Evolutionary conservation across 2,888 invertebrate species (phyloP), one percentile per base, ranked within the genome.

Genomic region (Lathronympha strigana): DNA sequence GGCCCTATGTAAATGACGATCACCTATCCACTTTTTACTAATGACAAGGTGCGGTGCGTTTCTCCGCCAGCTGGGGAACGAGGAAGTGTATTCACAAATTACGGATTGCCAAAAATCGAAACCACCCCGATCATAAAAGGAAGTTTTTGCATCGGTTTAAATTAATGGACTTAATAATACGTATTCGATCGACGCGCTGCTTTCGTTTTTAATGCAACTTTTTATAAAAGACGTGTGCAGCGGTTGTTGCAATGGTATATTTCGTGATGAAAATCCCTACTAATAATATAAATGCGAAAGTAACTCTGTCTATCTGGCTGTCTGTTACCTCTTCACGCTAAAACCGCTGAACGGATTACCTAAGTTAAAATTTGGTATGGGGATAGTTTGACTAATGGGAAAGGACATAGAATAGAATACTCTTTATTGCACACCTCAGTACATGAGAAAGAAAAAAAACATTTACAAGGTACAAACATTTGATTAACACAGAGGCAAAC

Each of bases 51-150:
- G 83, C 81, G 76, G 76, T 77, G 73, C 76, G 85, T 88, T 88
- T 88, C 87, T 72, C 85, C 79, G 83, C 76, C 90, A 91, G 88
- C 81, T 90, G 91, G 82, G 69, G 73, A 70, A 86, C 77, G 81
- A 86, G 88, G 87, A 90, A 88, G 87, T 85, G 75, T 72, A 74
- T 70, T 76, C 78, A 76, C 75, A 80, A 85, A 85, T 86, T 83
- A 78, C 75, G 72, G 72, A 83, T 85, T 82, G 82, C 82, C 83
- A 80, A 89, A 86, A 86, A 82, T 84, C 73, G 76, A 78, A 79
- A 83, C 76, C 76, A 64, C 73, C 76, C 68, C 68, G 68, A 75
- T 76, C 76, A 77, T 75, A 76, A 72, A 76, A 74, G 54, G 68
- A 74, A 73, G 70, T 68, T 75, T 73, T 72, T 68, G 66, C 74